Evolutionary conservation across 2,888 invertebrate species (phyloP).

Genomic region (Dyspetes luteomarginatus): DNA sequence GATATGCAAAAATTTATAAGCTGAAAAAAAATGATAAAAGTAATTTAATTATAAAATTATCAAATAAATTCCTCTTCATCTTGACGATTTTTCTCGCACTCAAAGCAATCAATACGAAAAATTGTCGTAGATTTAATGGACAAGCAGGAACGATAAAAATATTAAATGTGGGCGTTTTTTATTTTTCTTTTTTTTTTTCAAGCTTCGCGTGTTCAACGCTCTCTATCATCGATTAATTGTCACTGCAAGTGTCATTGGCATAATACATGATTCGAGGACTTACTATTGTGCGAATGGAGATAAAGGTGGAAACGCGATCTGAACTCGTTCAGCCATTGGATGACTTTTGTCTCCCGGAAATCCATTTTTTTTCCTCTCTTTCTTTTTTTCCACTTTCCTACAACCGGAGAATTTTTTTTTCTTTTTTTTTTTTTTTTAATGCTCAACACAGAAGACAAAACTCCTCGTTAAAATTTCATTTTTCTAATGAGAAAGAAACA

Average conservation of each 20-base stretch:
- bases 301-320: conserved; percentile 79
- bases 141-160: background rate
- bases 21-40: background rate
- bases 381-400: background rate
- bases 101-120: background rate
- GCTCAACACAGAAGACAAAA: background rate
- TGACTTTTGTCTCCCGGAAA: conserved; percentile 75
- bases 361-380: conserved; percentile 73
- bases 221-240: background rate
- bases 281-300: conserved; percentile 79
- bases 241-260: background rate
- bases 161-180: conserved; percentile 18
- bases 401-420: background rate
- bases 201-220: background rate
- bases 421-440: background rate
- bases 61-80: conserved; percentile 8
- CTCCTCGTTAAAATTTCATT: conserved; percentile 45
- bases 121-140: background rate
- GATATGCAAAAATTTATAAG: no score
- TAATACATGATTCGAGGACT: conserved; percentile 69
- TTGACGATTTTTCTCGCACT: background rate
- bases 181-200: background rate
- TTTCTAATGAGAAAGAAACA: conserved; percentile 12
- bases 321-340: conserved; percentile 79
- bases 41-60: background rate